Percentiles rank a stretch among this genome's conserved stretches.
Conservation (phyloP, 1,140 invertebrate species). For the Drosophila nebulosa region DNA sequence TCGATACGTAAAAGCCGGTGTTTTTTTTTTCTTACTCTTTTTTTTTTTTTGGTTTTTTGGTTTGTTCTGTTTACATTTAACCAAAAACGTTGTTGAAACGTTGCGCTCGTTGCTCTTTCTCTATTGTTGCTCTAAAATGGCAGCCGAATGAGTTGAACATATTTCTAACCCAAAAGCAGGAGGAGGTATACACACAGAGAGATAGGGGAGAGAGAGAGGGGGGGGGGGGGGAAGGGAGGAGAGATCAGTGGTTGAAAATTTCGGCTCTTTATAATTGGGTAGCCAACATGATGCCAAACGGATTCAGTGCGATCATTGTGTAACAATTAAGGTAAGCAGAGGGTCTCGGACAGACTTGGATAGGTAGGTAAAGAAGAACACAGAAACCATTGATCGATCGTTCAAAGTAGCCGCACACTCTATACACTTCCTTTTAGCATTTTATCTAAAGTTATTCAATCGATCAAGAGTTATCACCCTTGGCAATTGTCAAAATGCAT, state of each 20-base stretch:
- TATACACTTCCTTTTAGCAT: too few species aligned
- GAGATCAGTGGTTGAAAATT: conserved; percentile 62
- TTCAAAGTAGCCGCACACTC: too few species aligned
- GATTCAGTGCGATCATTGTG: conserved; percentile 73
- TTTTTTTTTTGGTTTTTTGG: not conserved
- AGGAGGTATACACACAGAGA: conserved; percentile 14
- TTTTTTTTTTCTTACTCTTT: conserved; percentile 28
- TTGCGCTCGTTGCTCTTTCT: conserved; percentile 17
- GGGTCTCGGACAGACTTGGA: conserved; percentile 49
- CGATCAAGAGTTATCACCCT: too few species aligned
- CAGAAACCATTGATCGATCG: too few species aligned
- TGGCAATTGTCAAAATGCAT: not conserved
- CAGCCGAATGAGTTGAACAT: conserved; percentile 72
- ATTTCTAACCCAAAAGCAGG: conserved; percentile 49
- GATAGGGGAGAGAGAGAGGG: conserved; percentile 37
- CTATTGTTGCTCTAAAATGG: conserved; percentile 76
- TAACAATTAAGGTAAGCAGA: conserved; percentile 67
- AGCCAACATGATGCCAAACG: conserved; percentile 33
- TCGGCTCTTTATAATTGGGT: conserved; percentile 73
- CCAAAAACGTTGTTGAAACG: conserved; percentile 20
- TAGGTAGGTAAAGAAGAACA: not conserved
- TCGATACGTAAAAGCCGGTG: conserved; percentile 61
- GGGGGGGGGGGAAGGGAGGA: not conserved
- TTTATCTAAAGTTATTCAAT: too few species aligned
- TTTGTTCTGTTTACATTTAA: conserved; percentile 10